Percentiles rank a stretch among this genome's conserved stretches.
Conservation (phyloP, 2,113 vertebrate genomes). For the Sarotherodon lohbergeri region DNA sequence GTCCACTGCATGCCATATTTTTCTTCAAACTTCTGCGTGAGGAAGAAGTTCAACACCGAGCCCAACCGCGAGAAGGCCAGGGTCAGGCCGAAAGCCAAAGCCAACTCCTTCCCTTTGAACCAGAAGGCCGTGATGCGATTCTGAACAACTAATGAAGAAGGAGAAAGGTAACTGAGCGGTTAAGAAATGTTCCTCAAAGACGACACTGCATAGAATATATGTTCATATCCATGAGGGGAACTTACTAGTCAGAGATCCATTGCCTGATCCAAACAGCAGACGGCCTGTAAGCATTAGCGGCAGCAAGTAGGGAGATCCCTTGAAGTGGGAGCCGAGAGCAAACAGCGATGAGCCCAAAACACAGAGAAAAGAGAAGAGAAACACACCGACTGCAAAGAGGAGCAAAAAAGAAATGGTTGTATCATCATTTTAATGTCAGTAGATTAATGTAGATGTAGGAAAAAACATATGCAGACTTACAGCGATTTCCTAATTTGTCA, state of each 20-base stretch:
- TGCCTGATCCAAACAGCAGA: constrained; percentile 79
- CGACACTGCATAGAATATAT: rapidly evolving
- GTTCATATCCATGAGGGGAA: rapidly evolving
- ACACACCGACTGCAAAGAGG: constrained; percentile 70
- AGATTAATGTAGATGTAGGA: too few relatives aligned
- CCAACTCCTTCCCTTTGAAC: constrained; percentile 82
- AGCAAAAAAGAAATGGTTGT: neutral
- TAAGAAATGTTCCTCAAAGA: neutral
- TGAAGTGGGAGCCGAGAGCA: constrained; percentile 81
- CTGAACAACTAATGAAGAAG: constrained; percentile 71
- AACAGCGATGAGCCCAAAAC: constrained; percentile 78
- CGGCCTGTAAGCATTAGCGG: constrained; percentile 79
- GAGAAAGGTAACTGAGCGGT: neutral
- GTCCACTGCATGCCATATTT: constrained; percentile 80
- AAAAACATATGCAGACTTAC: constrained; percentile 47
- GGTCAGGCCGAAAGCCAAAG: constrained; percentile 76
- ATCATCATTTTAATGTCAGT: rapidly evolving
- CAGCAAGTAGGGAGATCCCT: constrained; percentile 74
- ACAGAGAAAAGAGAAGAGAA: constrained; percentile 79
- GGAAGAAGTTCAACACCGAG: constrained; percentile 82
- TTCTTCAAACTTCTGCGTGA: constrained; percentile 76
- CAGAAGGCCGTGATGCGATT: constrained; percentile 81
- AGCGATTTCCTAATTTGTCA: constrained; percentile 80
- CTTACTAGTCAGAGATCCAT: constrained; percentile 79
- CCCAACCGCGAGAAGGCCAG: constrained; percentile 78